phyloP scores from a whole-genome alignment of 2,113 vertebrate species.

The Pomatostomus ruficeps region DNA sequence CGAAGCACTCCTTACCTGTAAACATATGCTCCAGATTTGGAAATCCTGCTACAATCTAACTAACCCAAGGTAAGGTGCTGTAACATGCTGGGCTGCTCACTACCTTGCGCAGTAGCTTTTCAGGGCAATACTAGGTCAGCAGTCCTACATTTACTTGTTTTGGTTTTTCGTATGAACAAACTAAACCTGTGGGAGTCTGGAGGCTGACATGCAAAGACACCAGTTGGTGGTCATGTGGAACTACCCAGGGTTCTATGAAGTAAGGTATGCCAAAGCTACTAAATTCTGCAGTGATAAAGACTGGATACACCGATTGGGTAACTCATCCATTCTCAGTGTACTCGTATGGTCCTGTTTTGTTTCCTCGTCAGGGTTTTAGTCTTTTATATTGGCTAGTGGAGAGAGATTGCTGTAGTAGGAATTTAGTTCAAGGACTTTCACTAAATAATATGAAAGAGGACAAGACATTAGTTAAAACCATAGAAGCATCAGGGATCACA shows the following conservation, averaged over 20 bases:
- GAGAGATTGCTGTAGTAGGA: background rate
- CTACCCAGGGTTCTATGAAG: background rate
- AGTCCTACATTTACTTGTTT: background rate
- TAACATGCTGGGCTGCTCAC: background rate
- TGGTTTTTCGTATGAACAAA: background rate
- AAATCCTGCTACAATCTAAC: constrained; percentile 98
- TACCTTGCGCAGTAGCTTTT: background rate
- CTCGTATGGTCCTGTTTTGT: background rate
- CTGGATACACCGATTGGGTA: background rate
- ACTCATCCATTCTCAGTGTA: background rate
- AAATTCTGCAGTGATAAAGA: background rate
- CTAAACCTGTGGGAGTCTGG: background rate
- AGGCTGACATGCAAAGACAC: background rate
- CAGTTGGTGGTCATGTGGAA: background rate
- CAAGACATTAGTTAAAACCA: background rate
- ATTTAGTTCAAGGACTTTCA: background rate
- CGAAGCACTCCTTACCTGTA: constrained; percentile 93
- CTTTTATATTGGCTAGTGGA: background rate
- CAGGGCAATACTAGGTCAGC: background rate
- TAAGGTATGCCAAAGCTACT: background rate
- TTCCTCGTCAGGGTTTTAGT: background rate
- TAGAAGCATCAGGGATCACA: background rate
- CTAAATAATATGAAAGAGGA: background rate
- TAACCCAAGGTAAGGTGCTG: constrained; percentile 87
- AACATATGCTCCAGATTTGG: constrained; percentile 99